Evolutionary conservation across 2,888 invertebrate genomes (phyloP).

Genomic region (Oxycera nigricornis): DNA sequence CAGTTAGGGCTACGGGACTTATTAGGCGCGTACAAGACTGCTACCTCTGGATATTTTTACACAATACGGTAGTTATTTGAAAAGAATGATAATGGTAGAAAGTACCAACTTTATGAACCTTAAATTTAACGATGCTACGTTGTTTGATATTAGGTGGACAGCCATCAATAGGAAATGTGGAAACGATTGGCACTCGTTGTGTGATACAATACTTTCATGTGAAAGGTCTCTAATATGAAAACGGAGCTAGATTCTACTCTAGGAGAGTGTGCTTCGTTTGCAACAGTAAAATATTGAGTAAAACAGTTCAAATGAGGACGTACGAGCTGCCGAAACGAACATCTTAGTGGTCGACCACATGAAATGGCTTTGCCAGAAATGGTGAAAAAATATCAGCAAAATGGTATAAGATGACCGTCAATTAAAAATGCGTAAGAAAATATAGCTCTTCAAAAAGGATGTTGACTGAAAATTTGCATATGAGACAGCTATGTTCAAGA

Average conservation of each 20-base stretch:
- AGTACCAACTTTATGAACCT: too few species aligned
- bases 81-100: too few species aligned
- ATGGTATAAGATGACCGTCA: not conserved
- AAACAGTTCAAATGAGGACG: not conserved
- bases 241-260: not conserved
- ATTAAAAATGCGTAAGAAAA: not conserved
- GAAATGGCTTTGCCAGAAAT: not conserved
- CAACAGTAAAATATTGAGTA: not conserved
- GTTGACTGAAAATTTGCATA: not conserved
- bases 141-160: too few species aligned
- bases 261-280: not conserved
- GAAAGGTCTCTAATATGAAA: not conserved
- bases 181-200: not conserved
- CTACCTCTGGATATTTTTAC: too few species aligned
- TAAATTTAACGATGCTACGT: too few species aligned
- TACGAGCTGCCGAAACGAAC: not conserved
- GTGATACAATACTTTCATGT: not conserved
- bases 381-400: not conserved
- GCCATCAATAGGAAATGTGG: too few species aligned
- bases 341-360: not conserved
- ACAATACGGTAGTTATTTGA: too few species aligned
- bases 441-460: not conserved
- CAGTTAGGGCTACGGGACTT: too few species aligned
- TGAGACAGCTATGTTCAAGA: not conserved
- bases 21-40: too few species aligned